Percentiles rank a stretch among this genome's conserved stretches.
Conservation (phyloP, 2,797 vertebrate genomes). For the Pantherophis vulpinus region DNA sequence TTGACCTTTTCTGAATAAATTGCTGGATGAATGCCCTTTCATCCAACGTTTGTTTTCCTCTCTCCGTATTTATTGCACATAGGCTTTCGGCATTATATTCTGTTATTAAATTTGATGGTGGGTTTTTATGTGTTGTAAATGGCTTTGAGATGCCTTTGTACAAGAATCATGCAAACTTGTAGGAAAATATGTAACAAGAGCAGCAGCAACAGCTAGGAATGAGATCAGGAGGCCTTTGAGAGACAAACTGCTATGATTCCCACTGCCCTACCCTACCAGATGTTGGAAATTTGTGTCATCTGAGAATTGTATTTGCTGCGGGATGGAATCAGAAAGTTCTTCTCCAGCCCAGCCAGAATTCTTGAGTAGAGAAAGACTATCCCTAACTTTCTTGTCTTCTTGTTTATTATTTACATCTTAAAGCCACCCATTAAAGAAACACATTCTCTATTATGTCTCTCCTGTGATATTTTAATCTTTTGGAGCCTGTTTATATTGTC, state of each 20-base stretch:
- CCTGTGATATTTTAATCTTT: background rate
- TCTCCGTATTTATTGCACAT: background rate
- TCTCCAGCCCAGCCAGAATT: background rate
- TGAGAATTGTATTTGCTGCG: background rate
- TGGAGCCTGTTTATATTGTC: background rate
- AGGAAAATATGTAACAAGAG: background rate
- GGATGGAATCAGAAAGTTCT: background rate
- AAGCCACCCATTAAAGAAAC: background rate
- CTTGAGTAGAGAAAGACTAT: background rate
- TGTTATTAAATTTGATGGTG: background rate
- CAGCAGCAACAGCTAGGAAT: background rate
- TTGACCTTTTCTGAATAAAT: background rate
- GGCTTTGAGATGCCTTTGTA: background rate
- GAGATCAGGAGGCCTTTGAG: background rate
- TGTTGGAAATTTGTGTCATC: background rate
- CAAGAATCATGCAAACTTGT: background rate
- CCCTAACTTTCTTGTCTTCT: background rate
- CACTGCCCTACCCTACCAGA: background rate
- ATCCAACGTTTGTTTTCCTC: background rate
- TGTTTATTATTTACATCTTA: background rate
- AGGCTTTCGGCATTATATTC: background rate
- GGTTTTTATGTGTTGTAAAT: background rate
- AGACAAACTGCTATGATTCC: background rate
- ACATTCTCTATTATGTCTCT: background rate
- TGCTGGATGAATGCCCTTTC: background rate